Evolutionary conservation across 2,797 vertebrate genomes (phyloP).

Genomic region (Phoeniculus purpureus): DNA sequence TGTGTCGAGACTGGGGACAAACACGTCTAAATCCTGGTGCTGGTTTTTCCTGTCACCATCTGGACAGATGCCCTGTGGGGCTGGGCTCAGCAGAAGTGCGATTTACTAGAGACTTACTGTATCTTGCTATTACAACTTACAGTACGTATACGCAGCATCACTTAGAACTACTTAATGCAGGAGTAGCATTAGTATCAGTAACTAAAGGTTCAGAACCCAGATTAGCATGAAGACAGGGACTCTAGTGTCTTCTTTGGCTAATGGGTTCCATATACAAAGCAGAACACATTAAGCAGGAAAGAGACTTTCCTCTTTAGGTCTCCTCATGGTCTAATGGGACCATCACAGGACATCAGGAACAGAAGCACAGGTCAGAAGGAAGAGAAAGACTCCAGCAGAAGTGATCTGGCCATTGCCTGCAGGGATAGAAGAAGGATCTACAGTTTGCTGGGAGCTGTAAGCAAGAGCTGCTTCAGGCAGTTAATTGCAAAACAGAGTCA

Average conservation of each 20-base stretch:
- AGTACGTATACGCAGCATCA: not conserved
- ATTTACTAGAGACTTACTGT: not conserved
- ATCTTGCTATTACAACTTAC: not conserved
- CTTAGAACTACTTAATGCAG: not conserved
- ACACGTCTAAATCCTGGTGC: not conserved
- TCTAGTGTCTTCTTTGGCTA: not conserved
- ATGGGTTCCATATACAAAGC: not conserved
- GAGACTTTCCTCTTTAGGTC: not conserved
- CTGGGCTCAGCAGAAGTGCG: not conserved
- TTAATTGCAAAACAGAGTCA: not conserved
- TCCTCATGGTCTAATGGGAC: not conserved
- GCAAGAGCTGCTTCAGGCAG: not conserved
- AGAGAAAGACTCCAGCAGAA: not conserved
- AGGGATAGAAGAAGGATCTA: not conserved
- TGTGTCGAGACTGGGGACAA: not conserved
- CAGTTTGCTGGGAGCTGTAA: accelerated
- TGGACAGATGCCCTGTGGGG: not conserved
- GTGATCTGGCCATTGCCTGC: accelerated
- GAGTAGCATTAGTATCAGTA: not conserved
- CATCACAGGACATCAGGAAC: not conserved
- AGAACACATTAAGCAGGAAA: not conserved
- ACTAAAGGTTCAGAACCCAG: not conserved
- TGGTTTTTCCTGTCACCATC: not conserved
- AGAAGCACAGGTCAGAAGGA: not conserved
- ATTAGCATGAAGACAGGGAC: not conserved